phyloP scores from a whole-genome alignment of 2,113 vertebrate species.

The Dasypus novemcinctus region DNA sequence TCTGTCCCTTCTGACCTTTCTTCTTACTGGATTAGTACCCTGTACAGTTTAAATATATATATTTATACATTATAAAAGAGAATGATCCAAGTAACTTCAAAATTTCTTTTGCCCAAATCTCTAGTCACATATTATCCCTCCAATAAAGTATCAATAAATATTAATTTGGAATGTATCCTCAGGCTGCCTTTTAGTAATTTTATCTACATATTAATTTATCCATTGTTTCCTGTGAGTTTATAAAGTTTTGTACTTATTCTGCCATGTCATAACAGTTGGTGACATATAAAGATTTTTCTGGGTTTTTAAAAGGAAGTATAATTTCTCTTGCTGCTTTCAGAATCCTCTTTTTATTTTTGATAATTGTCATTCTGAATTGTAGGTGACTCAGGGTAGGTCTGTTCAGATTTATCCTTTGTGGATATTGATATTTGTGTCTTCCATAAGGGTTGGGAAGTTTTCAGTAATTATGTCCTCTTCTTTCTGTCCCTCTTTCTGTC shows the following conservation, averaged over 20 bases:
- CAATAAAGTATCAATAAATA: background rate
- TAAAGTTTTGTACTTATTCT: background rate
- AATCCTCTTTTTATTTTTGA: too few relatives aligned
- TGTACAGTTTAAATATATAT: background rate
- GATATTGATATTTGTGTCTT: too few relatives aligned
- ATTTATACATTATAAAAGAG: background rate
- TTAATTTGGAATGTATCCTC: background rate
- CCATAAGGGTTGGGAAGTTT: too few relatives aligned
- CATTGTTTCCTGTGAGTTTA: background rate
- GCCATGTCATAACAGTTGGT: background rate
- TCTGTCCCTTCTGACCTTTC: background rate
- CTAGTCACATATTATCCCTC: background rate
- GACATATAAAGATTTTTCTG: background rate
- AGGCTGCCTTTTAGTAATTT: background rate
- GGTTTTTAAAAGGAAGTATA: background rate
- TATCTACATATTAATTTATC: background rate
- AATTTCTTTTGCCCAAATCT: background rate
- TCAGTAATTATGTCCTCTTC: too few relatives aligned
- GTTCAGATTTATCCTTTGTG: too few relatives aligned
- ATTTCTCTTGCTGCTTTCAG: too few relatives aligned
- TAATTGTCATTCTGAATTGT: too few relatives aligned
- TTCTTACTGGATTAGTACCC: background rate
- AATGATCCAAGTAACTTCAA: background rate
- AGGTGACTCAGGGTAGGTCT: too few relatives aligned
- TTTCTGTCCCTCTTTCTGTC: too few relatives aligned